A percentile compares a stretch with the other conserved stretches of the same genome.
phyloP scores from a whole-genome alignment of 2,113 vertebrate species.

The Callopanchax toddi region DNA sequence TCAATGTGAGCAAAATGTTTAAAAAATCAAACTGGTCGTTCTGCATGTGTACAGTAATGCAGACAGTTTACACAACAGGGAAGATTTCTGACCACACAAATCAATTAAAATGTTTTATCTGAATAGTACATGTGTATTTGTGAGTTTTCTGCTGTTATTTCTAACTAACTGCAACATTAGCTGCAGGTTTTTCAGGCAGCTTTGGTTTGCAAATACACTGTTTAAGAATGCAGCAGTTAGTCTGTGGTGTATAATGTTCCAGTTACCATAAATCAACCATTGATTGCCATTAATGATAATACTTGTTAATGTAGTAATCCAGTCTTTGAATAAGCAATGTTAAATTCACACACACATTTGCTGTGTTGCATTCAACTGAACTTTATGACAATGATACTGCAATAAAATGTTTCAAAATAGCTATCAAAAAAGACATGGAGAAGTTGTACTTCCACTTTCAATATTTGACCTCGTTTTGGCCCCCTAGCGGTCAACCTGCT shows the following conservation, averaged over 20 bases:
- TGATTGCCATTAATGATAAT: background rate
- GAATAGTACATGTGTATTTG: background rate
- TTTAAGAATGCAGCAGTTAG: background rate
- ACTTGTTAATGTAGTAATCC: background rate
- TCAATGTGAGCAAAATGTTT: too few species aligned
- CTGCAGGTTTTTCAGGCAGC: background rate
- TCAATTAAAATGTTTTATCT: conserved; percentile 41
- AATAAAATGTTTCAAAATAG: too few species aligned
- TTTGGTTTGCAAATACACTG: background rate
- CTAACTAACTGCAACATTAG: background rate
- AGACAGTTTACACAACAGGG: conserved; percentile 5
- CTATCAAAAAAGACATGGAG: too few species aligned
- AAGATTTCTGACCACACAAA: conserved; percentile 16
- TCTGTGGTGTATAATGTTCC: background rate
- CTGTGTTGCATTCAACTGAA: background rate
- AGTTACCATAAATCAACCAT: background rate
- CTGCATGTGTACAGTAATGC: conserved; percentile 31
- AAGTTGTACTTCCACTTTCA: background rate
- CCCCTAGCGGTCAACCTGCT: conserved; percentile 20
- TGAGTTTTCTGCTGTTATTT: background rate
- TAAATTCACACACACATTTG: too few species aligned
- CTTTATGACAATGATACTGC: too few species aligned
- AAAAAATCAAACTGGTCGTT: background rate
- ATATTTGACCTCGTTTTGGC: conserved; percentile 15
- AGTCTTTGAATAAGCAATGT: background rate